These are phyloP conservation scores for Chrysolina oricalcia DNA, from an alignment of 2,888 invertebrate genomes.

Conservation along the genomic window DNA sequence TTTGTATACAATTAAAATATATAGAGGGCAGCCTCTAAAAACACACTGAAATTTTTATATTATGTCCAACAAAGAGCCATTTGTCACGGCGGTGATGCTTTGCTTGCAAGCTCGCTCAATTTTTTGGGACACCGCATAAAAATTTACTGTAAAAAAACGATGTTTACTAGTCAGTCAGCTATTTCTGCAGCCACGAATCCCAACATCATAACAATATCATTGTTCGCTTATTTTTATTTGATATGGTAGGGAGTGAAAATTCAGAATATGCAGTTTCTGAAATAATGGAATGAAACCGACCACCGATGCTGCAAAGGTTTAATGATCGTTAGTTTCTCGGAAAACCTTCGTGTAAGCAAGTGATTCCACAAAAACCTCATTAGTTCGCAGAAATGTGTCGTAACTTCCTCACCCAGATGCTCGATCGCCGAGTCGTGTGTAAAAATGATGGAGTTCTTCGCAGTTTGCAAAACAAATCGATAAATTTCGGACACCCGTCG, in stretches of 20 bases:
- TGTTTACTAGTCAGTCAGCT: too few species aligned
- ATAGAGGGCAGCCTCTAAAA: too few species aligned
- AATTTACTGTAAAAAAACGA: too few species aligned
- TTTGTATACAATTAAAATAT: too few species aligned
- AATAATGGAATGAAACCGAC: not conserved
- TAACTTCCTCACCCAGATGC: constrained; percentile 25
- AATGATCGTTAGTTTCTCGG: not conserved
- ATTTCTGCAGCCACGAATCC: too few species aligned
- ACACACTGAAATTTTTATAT: too few species aligned
- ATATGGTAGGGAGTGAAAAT: not conserved
- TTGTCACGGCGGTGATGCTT: too few species aligned
- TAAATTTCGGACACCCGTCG: constrained; percentile 49
- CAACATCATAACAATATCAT: too few species aligned
- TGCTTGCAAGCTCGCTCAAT: too few species aligned
- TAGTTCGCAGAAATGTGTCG: constrained; percentile 17
- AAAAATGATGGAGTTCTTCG: constrained; percentile 44
- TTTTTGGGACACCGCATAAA: too few species aligned
- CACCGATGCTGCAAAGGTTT: not conserved
- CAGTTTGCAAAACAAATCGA: constrained; percentile 48
- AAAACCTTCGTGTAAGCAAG: not conserved
- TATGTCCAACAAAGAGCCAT: too few species aligned
- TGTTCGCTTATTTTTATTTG: not conserved
- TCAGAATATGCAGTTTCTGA: not conserved
- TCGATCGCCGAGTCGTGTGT: constrained; percentile 34
- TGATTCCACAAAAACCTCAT: constrained; percentile 6